Percentiles rank a stretch among this genome's conserved stretches.
Conservation (phyloP, 2,113 vertebrate species). For the Hyaena hyaena region DNA sequence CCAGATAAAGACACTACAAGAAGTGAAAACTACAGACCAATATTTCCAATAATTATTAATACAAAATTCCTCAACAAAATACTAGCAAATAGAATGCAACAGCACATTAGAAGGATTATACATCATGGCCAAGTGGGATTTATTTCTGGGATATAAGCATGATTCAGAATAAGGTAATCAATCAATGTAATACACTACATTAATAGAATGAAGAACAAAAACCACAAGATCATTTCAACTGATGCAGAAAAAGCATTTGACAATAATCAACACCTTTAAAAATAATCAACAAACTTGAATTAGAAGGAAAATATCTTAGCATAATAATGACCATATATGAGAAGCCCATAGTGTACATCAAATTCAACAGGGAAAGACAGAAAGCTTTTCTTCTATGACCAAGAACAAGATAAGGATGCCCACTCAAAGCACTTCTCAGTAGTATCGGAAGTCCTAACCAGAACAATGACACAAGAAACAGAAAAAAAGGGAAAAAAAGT, state of each 20-base stretch:
- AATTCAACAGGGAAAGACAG: background rate
- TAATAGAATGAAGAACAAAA: background rate
- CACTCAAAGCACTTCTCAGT: background rate
- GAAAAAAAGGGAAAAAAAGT: background rate
- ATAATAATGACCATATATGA: background rate
- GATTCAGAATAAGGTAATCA: background rate
- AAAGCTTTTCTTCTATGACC: background rate
- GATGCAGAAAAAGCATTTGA: background rate
- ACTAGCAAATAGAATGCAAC: background rate
- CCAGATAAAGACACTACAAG: background rate
- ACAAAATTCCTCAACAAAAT: background rate
- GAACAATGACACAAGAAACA: background rate
- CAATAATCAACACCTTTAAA: background rate
- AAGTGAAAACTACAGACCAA: background rate
- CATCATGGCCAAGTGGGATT: background rate
- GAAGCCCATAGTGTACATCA: background rate
- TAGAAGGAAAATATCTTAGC: background rate
- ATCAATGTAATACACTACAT: background rate
- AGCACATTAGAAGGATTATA: background rate
- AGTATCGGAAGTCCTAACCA: background rate
- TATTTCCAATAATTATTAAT: background rate
- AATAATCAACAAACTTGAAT: background rate
- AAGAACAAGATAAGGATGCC: background rate
- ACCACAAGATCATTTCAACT: background rate
- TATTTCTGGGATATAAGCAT: background rate